Evolutionary conservation across 2,113 vertebrate species (phyloP).

Genomic region (Trematocara zebra): DNA sequence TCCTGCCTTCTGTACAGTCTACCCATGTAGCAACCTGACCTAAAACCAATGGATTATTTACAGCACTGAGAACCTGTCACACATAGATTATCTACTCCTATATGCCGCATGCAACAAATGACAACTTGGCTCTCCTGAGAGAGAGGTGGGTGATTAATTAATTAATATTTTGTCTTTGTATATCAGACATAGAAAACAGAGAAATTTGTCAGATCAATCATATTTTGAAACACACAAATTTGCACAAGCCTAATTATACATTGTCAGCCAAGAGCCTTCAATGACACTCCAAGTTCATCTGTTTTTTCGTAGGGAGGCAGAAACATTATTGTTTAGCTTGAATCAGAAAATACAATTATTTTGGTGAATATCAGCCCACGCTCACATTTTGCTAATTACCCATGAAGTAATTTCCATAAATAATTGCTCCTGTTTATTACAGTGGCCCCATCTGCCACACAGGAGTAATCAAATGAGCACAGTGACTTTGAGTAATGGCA

Average conservation of each 20-base stretch:
- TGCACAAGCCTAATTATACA: background rate
- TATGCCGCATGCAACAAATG: background rate
- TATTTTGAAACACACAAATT: background rate
- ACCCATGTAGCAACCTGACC: background rate
- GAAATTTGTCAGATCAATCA: background rate
- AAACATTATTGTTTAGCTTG: background rate
- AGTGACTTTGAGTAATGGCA: slow-evolving; percentile 42
- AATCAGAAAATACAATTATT: slow-evolving; percentile 33
- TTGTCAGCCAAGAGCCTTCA: background rate
- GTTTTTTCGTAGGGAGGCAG: background rate
- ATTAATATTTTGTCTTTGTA: background rate
- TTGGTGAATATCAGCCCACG: slow-evolving; percentile 26
- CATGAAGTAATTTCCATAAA: slow-evolving; percentile 62
- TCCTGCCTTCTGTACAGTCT: background rate
- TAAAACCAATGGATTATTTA: background rate
- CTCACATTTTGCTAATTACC: slow-evolving; percentile 50
- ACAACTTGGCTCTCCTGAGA: background rate
- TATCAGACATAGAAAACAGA: background rate
- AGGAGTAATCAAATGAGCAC: slow-evolving; percentile 45
- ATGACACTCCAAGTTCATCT: slow-evolving; percentile 23
- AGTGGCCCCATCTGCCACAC: slow-evolving; percentile 40
- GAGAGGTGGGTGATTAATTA: background rate
- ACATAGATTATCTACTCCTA: background rate
- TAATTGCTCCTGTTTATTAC: slow-evolving; percentile 51
- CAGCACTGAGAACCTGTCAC: background rate